Conservation (phyloP, 2,888 invertebrate species). For the Poecilus cupreus region DNA sequence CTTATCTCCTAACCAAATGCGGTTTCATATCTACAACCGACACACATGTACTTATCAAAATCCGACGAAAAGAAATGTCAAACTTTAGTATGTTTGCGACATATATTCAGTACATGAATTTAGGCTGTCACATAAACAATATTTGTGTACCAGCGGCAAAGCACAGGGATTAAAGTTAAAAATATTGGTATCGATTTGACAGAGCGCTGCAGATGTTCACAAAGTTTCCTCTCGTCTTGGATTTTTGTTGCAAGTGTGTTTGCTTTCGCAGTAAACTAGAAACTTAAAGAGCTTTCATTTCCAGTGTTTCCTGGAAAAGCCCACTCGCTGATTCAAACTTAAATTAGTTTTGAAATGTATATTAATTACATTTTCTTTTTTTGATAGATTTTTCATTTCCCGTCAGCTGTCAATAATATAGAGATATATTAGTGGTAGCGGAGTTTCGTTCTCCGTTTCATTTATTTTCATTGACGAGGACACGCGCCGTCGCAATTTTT, state of each 20-base stretch:
- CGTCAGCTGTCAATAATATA: not conserved
- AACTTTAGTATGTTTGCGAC: not conserved
- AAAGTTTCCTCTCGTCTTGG: not conserved
- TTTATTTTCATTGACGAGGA: not conserved
- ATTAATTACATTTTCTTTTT: not conserved
- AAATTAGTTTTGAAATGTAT: constrained; percentile 14
- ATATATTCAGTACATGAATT: not conserved
- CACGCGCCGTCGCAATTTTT: not conserved
- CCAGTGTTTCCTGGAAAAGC: not conserved
- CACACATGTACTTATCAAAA: not conserved
- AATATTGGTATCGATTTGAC: constrained; percentile 21
- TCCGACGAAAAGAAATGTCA: not conserved
- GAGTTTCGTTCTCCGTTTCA: not conserved
- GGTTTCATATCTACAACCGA: not conserved
- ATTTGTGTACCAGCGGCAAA: not conserved
- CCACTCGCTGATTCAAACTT: not conserved
- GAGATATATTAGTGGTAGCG: not conserved
- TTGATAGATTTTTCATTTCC: not conserved
- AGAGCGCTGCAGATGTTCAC: not conserved
- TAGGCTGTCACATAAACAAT: constrained; percentile 2
- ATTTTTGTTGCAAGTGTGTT: constrained; percentile 39
- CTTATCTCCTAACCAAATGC: not conserved
- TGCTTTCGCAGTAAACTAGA: not conserved
- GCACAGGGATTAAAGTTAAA: not conserved
- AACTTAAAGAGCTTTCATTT: not conserved